Conservation (phyloP, 1,140 invertebrate species). For the Atta cephalotes region DNA sequence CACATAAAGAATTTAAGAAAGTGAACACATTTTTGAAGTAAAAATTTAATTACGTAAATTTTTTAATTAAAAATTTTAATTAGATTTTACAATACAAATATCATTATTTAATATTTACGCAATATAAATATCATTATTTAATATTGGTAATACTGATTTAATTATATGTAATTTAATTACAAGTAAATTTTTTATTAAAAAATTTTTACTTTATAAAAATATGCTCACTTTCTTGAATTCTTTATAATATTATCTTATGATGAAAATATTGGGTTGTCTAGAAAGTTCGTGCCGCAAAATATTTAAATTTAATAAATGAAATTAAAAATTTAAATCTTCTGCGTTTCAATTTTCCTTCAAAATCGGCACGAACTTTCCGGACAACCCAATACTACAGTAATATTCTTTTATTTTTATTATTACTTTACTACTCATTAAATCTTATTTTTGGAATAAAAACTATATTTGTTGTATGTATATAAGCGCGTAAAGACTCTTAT, state of each 20-base stretch:
- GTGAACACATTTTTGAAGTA: neutral
- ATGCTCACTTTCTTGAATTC: neutral
- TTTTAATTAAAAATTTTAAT: neutral
- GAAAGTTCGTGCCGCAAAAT: no score
- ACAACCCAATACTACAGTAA: neutral
- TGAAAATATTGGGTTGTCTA: no score
- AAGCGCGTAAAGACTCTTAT: neutral
- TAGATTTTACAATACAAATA: no score
- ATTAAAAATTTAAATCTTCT: no score
- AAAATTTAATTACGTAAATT: neutral
- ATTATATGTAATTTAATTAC: neutral
- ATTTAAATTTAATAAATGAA: no score
- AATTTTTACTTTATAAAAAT: neutral
- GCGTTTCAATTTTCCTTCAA: no score
- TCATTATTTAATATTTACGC: neutral
- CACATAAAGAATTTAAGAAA: neutral
- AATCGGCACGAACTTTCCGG: no score
- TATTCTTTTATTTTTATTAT: slow-evolving; percentile 12
- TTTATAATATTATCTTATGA: no score
- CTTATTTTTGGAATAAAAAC: neutral
- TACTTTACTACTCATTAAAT: neutral
- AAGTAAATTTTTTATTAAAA: neutral
- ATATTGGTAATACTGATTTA: neutral
- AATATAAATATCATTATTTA: neutral
- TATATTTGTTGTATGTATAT: neutral